Percentiles rank a stretch among this genome's conserved stretches.
These are phyloP conservation scores for Catotricha subobsoleta DNA, from an alignment of 2,888 invertebrate species.

Conservation along the genomic window DNA sequence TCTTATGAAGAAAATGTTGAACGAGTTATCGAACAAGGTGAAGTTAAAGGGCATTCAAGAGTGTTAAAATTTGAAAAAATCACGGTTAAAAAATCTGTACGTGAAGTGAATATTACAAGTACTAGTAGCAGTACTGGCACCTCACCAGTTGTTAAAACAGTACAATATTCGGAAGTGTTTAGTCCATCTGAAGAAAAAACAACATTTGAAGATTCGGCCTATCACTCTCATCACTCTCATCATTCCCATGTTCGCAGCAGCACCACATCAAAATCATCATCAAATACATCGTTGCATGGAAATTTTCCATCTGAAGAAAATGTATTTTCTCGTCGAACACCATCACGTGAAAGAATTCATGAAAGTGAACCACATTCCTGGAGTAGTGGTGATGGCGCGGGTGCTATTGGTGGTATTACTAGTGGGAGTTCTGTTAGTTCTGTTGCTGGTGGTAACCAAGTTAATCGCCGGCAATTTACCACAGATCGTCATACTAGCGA, in stretches of 20 bases:
- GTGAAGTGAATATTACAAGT: conserved; percentile 31
- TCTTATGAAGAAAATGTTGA: conserved; percentile 34
- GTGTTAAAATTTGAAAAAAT: conserved; percentile 56
- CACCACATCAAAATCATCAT: conserved; percentile 33
- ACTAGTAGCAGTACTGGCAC: neutral
- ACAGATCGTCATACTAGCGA: conserved; percentile 8
- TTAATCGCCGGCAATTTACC: conserved; percentile 17
- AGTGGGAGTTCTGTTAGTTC: conserved; percentile 5
- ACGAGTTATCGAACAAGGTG: conserved; percentile 42
- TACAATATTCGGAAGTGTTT: conserved; percentile 17
- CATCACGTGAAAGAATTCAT: conserved; percentile 12
- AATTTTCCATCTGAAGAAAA: conserved; percentile 38
- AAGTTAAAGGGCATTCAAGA: conserved; percentile 40
- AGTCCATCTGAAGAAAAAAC: conserved; percentile 34
- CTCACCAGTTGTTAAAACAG: conserved; percentile 22
- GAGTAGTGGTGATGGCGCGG: conserved; percentile 12
- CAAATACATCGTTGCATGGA: conserved; percentile 32
- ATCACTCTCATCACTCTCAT: conserved; percentile 34
- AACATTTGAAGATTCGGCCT: conserved; percentile 35
- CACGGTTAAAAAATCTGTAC: conserved; percentile 43
- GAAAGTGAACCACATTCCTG: conserved; percentile 8
- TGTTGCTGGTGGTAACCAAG: conserved; percentile 6
- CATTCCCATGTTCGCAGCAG: too few relatives aligned
- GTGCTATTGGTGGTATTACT: conserved; percentile 11
- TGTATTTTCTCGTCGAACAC: conserved; percentile 16